A percentile compares a stretch with the other conserved stretches of the same genome.
Evolutionary conservation across 2,113 vertebrate genomes (phyloP).

Genomic region (Salvelinus namaycush): DNA sequence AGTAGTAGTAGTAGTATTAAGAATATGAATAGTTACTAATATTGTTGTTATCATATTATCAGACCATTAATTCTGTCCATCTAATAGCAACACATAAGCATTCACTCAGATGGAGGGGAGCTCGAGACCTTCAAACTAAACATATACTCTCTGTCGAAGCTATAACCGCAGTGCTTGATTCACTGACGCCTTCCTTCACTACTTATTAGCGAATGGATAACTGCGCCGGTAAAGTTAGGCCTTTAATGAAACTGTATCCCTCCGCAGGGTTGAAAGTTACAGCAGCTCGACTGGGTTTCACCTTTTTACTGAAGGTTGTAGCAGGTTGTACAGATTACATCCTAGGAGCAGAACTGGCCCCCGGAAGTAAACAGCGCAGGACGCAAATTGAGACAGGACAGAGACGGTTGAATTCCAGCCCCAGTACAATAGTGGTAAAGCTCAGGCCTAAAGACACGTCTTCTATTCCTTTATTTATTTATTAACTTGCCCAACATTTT

Average conservation of each 20-base stretch:
- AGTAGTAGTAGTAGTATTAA: background rate
- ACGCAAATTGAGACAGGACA: constrained; percentile 65
- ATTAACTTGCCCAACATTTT: background rate
- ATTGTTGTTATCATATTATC: background rate
- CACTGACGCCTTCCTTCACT: background rate
- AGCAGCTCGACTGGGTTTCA: background rate
- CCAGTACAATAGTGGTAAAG: constrained; percentile 58
- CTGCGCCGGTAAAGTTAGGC: background rate
- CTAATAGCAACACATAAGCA: background rate
- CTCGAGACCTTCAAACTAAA: background rate
- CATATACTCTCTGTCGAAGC: background rate
- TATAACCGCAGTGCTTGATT: background rate
- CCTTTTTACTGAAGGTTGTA: constrained; percentile 2
- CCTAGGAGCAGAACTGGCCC: constrained; percentile 32
- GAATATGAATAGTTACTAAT: background rate
- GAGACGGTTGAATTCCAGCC: constrained; percentile 63
- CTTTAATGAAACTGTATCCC: background rate
- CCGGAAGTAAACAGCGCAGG: constrained; percentile 61
- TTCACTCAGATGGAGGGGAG: background rate
- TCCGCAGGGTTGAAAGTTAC: background rate
- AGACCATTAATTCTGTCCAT: background rate
- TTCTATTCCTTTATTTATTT: constrained; percentile 51
- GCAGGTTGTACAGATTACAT: background rate
- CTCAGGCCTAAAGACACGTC: constrained; percentile 55
- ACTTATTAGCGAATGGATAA: background rate